Conservation (phyloP, 2,888 invertebrate genomes). For the Resseliella maxima region DNA sequence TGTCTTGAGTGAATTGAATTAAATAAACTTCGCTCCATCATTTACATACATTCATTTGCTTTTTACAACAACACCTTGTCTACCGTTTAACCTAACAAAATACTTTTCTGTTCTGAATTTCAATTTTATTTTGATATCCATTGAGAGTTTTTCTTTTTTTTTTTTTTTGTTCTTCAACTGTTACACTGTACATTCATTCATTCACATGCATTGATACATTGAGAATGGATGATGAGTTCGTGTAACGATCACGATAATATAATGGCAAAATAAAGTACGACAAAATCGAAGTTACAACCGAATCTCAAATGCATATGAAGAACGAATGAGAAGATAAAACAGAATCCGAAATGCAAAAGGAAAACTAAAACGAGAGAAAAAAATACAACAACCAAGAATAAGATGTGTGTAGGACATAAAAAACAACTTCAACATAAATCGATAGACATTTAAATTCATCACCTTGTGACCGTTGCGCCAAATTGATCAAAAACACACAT, state of each 20-base stretch:
- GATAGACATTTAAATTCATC: conserved; percentile 57
- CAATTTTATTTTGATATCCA: conserved; percentile 53
- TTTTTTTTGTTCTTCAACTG: not conserved
- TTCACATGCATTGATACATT: not conserved
- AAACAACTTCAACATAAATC: conserved; percentile 56
- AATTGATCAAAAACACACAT: conserved; percentile 34
- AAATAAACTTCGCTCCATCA: not conserved
- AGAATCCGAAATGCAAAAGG: conserved; percentile 22
- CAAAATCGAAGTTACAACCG: not conserved
- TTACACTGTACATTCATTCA: not conserved
- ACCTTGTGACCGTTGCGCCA: conserved; percentile 56
- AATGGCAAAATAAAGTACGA: not conserved
- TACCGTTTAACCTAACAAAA: conserved; percentile 52
- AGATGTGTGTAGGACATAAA: conserved; percentile 50
- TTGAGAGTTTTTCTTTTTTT: not conserved
- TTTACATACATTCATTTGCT: conserved; percentile 46
- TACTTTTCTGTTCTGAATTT: conserved; percentile 50
- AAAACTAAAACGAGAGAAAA: too few species aligned
- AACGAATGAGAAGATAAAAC: not conserved
- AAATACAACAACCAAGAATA: not conserved
- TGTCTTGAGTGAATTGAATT: not conserved
- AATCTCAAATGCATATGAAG: not conserved
- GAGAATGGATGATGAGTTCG: not conserved
- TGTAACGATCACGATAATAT: conserved; percentile 1
- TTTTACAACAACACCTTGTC: conserved; percentile 42